These are phyloP conservation scores for Melitaea athalia DNA, from an alignment of 2,888 invertebrate species.

Conservation along the genomic window DNA sequence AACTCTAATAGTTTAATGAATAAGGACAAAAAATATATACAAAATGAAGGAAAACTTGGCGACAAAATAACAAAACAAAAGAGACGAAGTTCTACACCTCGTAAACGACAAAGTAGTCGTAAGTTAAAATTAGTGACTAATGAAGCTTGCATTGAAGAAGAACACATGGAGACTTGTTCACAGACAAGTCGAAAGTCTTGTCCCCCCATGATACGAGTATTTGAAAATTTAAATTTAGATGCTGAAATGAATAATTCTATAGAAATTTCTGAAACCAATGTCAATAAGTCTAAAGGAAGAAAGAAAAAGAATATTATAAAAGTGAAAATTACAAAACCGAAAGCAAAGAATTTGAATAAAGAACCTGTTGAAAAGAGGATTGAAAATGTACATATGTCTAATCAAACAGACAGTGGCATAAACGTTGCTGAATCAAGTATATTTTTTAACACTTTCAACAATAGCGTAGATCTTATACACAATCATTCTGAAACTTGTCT, in stretches of 20 bases:
- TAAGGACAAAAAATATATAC: conserved; percentile 38
- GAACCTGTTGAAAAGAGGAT: conserved; percentile 30
- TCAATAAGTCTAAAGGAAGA: conserved; percentile 45
- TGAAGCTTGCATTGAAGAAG: conserved; percentile 59
- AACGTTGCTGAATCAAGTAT: conserved; percentile 57
- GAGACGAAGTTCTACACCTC: conserved; percentile 46
- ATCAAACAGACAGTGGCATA: conserved; percentile 55
- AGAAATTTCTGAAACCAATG: conserved; percentile 26
- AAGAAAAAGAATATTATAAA: conserved; percentile 69
- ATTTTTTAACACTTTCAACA: conserved; percentile 48
- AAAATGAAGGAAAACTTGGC: conserved; percentile 22
- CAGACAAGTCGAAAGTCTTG: conserved; percentile 58
- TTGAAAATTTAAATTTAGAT: conserved; percentile 41
- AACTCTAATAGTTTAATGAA: conserved; percentile 42
- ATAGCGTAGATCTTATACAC: conserved; percentile 68
- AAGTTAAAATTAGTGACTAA: conserved; percentile 35
- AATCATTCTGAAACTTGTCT: conserved; percentile 75
- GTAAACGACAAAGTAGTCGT: conserved; percentile 37
- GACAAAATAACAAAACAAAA: conserved; percentile 38
- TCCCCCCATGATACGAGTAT: conserved; percentile 49
- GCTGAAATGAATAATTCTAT: conserved; percentile 39
- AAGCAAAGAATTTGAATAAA: conserved; percentile 42
- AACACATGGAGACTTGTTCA: conserved; percentile 58
- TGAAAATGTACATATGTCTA: conserved; percentile 19
- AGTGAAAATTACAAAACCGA: conserved; percentile 70